A percentile compares a stretch with the other conserved stretches of the same genome.
Evolutionary conservation across 2,888 invertebrate genomes (phyloP).

Genomic region (Allygus modestus): DNA sequence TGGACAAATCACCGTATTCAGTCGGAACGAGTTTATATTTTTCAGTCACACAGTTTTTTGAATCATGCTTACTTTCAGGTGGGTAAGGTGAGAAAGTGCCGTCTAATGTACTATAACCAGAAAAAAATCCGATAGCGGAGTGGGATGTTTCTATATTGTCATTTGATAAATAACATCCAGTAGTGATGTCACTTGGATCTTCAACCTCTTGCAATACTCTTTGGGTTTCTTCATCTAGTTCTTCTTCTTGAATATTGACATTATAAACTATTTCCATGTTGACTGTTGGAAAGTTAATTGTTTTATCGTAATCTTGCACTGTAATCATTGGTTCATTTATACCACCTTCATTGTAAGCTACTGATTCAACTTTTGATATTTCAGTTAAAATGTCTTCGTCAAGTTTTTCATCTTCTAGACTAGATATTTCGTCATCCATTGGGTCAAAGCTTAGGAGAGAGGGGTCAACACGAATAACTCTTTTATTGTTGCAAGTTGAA

Average conservation of each 20-base stretch:
- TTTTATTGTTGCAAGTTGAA: background rate
- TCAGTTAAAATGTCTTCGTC: slow-evolving; percentile 47
- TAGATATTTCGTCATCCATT: slow-evolving; percentile 22
- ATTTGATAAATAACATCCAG: background rate
- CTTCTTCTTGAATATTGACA: slow-evolving; percentile 47
- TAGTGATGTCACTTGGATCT: background rate
- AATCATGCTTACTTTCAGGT: background rate
- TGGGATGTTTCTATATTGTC: slow-evolving; percentile 18
- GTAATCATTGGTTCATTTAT: background rate
- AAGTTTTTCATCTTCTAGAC: slow-evolving; percentile 54
- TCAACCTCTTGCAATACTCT: slow-evolving; percentile 3
- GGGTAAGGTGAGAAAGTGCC: background rate
- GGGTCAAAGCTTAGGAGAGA: background rate
- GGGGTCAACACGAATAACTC: slow-evolving; percentile 29
- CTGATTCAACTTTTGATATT: slow-evolving; percentile 3
- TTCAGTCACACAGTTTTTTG: background rate
- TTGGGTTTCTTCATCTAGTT: slow-evolving; percentile 30
- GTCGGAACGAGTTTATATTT: too few species aligned
- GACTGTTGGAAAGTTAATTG: background rate
- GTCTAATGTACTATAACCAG: background rate
- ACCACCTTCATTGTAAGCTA: background rate
- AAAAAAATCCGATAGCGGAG: slow-evolving; percentile 33
- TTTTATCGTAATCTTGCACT: background rate
- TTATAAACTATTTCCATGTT: background rate
- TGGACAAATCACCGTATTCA: background rate